These are phyloP conservation scores for Syrrhaptes paradoxus DNA, from an alignment of 2,113 vertebrate species.

Conservation along the genomic window DNA sequence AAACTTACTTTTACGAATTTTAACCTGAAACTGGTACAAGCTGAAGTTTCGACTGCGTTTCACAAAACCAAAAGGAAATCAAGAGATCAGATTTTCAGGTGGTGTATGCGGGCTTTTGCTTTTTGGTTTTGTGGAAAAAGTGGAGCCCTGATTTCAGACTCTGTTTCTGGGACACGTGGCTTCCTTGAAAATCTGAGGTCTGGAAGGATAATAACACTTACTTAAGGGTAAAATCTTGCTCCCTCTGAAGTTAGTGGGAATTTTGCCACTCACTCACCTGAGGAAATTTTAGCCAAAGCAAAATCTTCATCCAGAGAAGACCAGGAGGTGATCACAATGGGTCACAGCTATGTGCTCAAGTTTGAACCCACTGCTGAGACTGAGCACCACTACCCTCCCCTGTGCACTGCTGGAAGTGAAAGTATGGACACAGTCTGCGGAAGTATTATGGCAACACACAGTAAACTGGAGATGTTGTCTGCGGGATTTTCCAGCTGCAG, in stretches of 20 bases:
- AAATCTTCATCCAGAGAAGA: neutral
- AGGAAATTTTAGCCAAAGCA: neutral
- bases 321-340: neutral
- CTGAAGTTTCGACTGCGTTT: neutral
- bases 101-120: neutral
- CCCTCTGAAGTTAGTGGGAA: neutral
- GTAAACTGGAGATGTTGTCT: neutral
- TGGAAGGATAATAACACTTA: neutral
- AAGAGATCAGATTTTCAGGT: neutral
- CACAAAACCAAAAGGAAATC: neutral
- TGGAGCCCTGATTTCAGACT: neutral
- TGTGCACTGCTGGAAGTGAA: neutral
- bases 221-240: neutral
- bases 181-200: neutral
- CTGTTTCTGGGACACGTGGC: accelerated
- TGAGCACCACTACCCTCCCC: neutral
- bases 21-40: neutral
- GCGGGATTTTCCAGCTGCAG: neutral
- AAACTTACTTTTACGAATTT: neutral
- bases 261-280: neutral
- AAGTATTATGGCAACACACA: neutral
- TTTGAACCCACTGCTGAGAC: neutral
- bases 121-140: neutral
- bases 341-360: neutral
- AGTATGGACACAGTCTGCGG: neutral